Percentiles rank a stretch among this genome's conserved stretches.
Conservation (phyloP, 2,888 invertebrate species). For the Alitta virens region DNA sequence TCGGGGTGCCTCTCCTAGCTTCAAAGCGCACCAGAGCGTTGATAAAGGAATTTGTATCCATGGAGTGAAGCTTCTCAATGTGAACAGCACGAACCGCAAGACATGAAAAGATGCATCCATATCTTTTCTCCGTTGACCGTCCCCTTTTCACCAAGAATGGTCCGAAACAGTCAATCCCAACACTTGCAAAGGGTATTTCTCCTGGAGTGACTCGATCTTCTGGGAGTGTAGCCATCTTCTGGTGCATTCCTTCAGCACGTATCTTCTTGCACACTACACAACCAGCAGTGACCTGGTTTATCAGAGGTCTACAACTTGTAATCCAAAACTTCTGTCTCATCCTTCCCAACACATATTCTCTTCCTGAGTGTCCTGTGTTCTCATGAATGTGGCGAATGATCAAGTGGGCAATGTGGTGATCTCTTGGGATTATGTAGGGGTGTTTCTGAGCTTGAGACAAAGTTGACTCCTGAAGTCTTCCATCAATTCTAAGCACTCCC, state of each 20-base stretch:
- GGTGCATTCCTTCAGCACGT: slow-evolving; percentile 3
- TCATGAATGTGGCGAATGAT: slow-evolving; percentile 6
- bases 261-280: slow-evolving; percentile 19
- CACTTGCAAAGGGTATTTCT: slow-evolving; percentile 33
- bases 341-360: no score
- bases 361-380: slow-evolving; percentile 7
- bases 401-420: slow-evolving; percentile 22
- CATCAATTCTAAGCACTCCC: slow-evolving; percentile 32
- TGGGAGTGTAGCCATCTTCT: slow-evolving; percentile 30
- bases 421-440: slow-evolving; percentile 31
- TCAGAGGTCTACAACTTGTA: no score
- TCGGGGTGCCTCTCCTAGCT: no score
- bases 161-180: slow-evolving; percentile 36
- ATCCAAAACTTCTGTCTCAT: no score
- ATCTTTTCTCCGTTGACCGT: slow-evolving; percentile 32
- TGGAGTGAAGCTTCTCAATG: slow-evolving; percentile 6
- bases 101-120: slow-evolving; percentile 30
- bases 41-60: slow-evolving; percentile 6
- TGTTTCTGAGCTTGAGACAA: slow-evolving; percentile 20
- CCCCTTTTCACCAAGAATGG: slow-evolving; percentile 33
- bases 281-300: no score
- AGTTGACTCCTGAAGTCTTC: slow-evolving; percentile 21
- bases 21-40: no score
- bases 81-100: slow-evolving; percentile 2
- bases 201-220: slow-evolving; percentile 27